Conservation (phyloP, 2,888 invertebrate genomes). For the Mythimna lalbum region DNA sequence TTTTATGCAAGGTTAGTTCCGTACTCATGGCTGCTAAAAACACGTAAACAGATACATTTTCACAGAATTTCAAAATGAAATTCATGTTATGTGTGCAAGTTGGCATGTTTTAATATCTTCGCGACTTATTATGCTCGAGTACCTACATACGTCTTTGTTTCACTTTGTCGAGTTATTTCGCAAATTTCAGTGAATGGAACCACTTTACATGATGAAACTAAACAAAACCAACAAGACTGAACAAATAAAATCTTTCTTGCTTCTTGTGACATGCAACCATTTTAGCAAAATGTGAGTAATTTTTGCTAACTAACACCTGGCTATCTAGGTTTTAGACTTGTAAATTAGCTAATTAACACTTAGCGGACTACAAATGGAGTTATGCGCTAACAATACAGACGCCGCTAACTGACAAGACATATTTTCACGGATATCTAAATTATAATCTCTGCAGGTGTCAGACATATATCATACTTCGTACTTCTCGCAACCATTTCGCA, state of each 20-base stretch:
- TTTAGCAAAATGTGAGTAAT: background rate
- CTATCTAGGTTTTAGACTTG: background rate
- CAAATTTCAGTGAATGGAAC: slow-evolving; percentile 11
- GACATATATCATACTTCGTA: slow-evolving; percentile 42
- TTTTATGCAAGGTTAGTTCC: slow-evolving; percentile 29
- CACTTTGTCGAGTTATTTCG: slow-evolving; percentile 20
- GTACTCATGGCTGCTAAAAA: slow-evolving; percentile 5
- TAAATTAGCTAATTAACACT: slow-evolving; percentile 20
- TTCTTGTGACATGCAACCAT: background rate
- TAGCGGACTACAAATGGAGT: background rate
- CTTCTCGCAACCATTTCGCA: slow-evolving; percentile 2
- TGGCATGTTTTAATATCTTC: slow-evolving; percentile 18
- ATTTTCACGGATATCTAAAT: slow-evolving; percentile 20
- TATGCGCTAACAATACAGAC: background rate
- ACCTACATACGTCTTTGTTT: slow-evolving; percentile 4
- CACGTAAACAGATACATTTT: slow-evolving; percentile 7
- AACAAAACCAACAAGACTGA: background rate
- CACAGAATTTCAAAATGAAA: slow-evolving; percentile 22
- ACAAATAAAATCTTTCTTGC: slow-evolving; percentile 3
- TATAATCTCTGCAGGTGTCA: slow-evolving; percentile 31
- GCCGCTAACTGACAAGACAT: slow-evolving; percentile 12
- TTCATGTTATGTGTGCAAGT: slow-evolving; percentile 27
- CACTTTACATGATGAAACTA: slow-evolving; percentile 11
- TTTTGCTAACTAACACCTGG: background rate
- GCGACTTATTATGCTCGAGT: slow-evolving; percentile 13